Conservation (phyloP, 2,113 vertebrate species). For the Clarias macrocephalus region DNA sequence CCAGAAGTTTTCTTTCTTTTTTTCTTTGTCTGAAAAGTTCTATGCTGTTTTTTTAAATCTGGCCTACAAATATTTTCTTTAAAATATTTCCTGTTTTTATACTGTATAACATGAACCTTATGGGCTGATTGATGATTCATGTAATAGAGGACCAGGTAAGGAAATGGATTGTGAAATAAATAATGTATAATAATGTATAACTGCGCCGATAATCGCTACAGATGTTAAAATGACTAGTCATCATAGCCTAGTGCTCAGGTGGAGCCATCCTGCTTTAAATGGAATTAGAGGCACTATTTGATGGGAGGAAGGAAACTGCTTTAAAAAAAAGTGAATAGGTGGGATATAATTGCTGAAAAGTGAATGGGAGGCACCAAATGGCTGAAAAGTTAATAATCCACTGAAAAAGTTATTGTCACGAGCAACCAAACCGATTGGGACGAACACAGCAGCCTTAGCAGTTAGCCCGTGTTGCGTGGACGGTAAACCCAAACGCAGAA, state of each 20-base stretch:
- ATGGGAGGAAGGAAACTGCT: background rate
- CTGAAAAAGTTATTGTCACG: too few relatives aligned
- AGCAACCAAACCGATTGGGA: too few relatives aligned
- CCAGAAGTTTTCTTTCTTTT: too few relatives aligned
- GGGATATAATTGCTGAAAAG: background rate
- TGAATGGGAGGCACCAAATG: background rate
- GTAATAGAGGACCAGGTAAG: constrained; percentile 14
- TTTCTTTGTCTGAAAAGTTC: too few relatives aligned
- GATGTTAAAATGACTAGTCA: background rate
- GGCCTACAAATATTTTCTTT: too few relatives aligned
- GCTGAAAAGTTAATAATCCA: background rate
- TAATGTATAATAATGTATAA: background rate
- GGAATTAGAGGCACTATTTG: background rate
- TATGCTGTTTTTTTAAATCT: too few relatives aligned
- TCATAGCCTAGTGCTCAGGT: background rate
- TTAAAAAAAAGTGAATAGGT: background rate
- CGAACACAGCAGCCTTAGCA: too few relatives aligned
- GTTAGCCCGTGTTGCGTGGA: too few relatives aligned
- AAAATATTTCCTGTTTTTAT: constrained; percentile 18
- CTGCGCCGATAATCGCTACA: background rate
- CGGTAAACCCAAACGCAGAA: too few relatives aligned
- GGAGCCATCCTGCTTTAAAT: background rate
- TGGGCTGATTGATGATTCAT: constrained; percentile 26
- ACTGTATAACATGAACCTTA: background rate
- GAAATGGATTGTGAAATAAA: background rate